Evolutionary conservation across 2,797 vertebrate species (phyloP), one percentile per base, ranked within the genome.

Genomic region (Cynopterus sphinx): DNA sequence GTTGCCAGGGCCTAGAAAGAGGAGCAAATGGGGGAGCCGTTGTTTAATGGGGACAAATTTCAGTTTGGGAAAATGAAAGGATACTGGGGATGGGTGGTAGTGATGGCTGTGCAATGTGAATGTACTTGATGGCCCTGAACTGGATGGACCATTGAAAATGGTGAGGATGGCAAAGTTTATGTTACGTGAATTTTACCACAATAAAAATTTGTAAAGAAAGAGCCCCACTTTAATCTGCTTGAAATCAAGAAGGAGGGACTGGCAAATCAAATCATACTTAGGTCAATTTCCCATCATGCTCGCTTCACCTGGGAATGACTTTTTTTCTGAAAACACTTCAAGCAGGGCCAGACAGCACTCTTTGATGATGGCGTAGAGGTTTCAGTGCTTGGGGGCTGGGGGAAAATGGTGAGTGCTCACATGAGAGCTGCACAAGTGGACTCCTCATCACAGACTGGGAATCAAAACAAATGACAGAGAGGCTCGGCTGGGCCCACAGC

Each of bases 251-350:
- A 93, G 73, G 84, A 96, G 74, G 13, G 91, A 36, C 49, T 92
- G n/a, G 15, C 68, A 94, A 97, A 68, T 46, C 41, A 94, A 70
- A 77, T 97, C 70, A 10, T 67, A 91, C 94, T 59, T 92, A 90
- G 85, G 77, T 90, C 83, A 97, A 92, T 87, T 89, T 61, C 15
- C 33, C 8, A 36, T 26, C 78, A 36, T 39, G 77, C 31, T 77
- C 6, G 70, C 84, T 90, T 82, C 78, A 81, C 19, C 36, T 78
- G 79, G 82, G 88, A 41, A 87, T n/a, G 63, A 84, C 1, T 53
- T 28, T 85, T 73, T 79, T 81, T 75, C 83, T 83, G 51, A 85
- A 94, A 94, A 57, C 46, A 74, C 41, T 82, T 89, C 73, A 61
- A 96, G 81, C 6, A 77, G 78, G 51, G 36, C 3, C 74, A 31